Evolutionary conservation across 1,140 invertebrate genomes (phyloP).

Genomic region (Saccostrea cuccullata): DNA sequence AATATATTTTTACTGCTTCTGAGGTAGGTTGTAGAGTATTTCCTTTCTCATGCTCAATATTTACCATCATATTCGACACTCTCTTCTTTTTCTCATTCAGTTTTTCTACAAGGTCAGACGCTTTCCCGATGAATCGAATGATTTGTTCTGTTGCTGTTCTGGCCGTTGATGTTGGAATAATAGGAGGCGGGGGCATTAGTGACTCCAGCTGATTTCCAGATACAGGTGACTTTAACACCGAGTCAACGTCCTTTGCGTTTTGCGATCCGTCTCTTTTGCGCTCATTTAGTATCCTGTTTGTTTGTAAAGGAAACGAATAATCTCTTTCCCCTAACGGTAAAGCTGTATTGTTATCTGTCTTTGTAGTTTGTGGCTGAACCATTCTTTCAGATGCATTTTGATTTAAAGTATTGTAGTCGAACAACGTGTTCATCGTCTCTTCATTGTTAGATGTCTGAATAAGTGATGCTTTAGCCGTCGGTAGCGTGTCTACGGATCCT

Average conservation of each 20-base stretch:
- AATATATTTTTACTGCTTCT: background rate
- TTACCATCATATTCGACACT: background rate
- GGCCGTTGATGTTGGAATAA: background rate
- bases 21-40: background rate
- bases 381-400: background rate
- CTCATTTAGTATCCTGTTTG: too few species aligned
- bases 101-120: constrained; percentile 3
- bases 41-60: background rate
- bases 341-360: background rate
- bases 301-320: background rate
- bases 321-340: background rate
- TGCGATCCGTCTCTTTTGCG: background rate
- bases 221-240: background rate
- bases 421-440: background rate
- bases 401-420: background rate
- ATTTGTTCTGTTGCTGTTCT: background rate
- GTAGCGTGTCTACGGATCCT: background rate
- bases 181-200: background rate
- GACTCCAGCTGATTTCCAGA: background rate
- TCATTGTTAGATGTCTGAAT: background rate
- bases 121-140: constrained; percentile 9
- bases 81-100: background rate
- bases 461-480: background rate
- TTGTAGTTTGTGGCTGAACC: background rate
- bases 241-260: background rate